Conservation (phyloP, 2,888 invertebrate genomes). For the Eutolmus rufibarbis region DNA sequence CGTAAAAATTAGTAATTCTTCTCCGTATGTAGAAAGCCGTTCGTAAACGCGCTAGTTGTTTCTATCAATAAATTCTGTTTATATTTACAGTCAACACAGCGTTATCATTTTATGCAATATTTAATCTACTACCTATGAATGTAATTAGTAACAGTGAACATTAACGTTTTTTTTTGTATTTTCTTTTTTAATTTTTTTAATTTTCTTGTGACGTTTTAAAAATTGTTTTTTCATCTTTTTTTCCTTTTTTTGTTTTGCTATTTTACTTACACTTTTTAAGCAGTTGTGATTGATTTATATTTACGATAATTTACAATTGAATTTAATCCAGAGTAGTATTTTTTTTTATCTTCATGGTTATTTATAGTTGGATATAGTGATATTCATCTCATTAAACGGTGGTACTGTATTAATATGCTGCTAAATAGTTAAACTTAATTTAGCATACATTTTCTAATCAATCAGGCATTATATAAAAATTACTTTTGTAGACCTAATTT, state of each 20-base stretch:
- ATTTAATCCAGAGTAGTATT: not conserved
- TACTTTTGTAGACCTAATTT: conserved; percentile 7
- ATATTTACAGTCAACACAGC: not conserved
- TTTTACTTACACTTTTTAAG: not conserved
- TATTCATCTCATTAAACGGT: conserved; percentile 1
- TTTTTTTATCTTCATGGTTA: not conserved
- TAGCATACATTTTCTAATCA: not conserved
- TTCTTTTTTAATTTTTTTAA: not conserved
- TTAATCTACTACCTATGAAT: not conserved
- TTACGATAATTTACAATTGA: not conserved
- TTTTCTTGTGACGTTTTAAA: not conserved
- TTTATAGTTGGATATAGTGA: not conserved
- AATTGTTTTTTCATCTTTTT: not conserved
- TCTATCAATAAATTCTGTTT: not conserved
- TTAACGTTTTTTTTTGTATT: not conserved
- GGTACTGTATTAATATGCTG: conserved; percentile 11
- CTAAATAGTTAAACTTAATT: not conserved
- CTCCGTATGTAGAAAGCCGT: not conserved
- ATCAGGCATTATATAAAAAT: not conserved
- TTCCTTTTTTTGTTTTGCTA: not conserved
- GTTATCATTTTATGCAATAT: not conserved
- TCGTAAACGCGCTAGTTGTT: not conserved
- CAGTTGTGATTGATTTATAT: not conserved
- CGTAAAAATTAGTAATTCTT: not conserved
- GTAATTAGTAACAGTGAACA: conserved; percentile 22